Conservation (phyloP, 1,140 invertebrate genomes). For the Drosophila suzukii region DNA sequence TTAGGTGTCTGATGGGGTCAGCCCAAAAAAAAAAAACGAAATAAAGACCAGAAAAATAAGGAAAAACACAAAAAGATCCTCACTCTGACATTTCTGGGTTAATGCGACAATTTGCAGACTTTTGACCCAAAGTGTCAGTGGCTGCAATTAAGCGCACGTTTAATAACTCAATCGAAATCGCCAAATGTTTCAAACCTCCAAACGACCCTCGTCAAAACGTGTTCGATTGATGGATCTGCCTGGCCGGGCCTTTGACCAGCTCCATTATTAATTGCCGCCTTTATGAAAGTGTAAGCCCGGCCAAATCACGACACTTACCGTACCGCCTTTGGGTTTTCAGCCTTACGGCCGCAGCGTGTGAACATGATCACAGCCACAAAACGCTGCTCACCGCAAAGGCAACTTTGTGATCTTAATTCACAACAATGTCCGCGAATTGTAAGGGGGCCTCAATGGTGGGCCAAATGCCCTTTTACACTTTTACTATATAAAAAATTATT, state of each 20-base stretch:
- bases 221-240: constrained; percentile 27
- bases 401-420: constrained; percentile 67
- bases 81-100: constrained; percentile 73
- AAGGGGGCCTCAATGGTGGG: neutral
- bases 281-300: constrained; percentile 59
- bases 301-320: constrained; percentile 39
- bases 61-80: constrained; percentile 24
- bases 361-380: constrained; percentile 71
- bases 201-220: constrained; percentile 61
- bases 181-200: constrained; percentile 3
- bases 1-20: constrained; percentile 54
- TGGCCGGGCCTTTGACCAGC: constrained; percentile 28
- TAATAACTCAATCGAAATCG: constrained; percentile 74
- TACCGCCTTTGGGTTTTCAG: constrained; percentile 8
- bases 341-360: constrained; percentile 43
- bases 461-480: constrained; percentile 1
- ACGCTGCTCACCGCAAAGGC: constrained; percentile 49
- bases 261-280: constrained; percentile 66
- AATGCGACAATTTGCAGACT: constrained; percentile 59
- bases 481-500: too few relatives aligned
- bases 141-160: constrained; percentile 68
- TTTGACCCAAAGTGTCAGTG: constrained; percentile 31
- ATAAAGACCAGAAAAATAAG: constrained; percentile 34
- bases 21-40: constrained; percentile 47
- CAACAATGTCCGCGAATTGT: constrained; percentile 21